phyloP scores from a whole-genome alignment of 1,140 invertebrate genomes.

The Potamilus streckersoni region DNA sequence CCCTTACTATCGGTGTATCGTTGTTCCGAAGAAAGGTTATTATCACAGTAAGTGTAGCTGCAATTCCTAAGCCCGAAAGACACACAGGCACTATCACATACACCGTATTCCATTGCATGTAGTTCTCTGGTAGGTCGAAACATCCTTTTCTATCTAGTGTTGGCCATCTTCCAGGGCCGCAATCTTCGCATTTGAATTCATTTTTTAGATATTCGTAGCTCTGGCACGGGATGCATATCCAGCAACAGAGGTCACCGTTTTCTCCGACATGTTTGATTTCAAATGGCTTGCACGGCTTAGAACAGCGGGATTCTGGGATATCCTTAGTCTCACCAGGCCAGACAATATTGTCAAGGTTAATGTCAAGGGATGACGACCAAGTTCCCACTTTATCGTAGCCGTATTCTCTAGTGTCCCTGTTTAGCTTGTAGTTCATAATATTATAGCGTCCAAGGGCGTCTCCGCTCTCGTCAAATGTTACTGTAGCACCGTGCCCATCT shows the following conservation, averaged over 20 bases:
- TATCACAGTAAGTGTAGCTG: constrained; percentile 59
- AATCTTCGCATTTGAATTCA: constrained; percentile 75
- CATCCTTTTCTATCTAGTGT: constrained; percentile 61
- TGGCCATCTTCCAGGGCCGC: constrained; percentile 70
- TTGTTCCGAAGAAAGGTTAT: constrained; percentile 61
- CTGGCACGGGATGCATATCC: constrained; percentile 74
- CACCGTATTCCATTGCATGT: constrained; percentile 73
- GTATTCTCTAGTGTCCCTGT: constrained; percentile 49
- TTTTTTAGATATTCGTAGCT: constrained; percentile 74
- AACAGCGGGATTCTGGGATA: constrained; percentile 76
- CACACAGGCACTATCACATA: constrained; percentile 73
- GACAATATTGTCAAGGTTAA: constrained; percentile 51
- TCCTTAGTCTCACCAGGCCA: constrained; percentile 59
- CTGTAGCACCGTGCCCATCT: constrained; percentile 61
- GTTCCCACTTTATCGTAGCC: constrained; percentile 60
- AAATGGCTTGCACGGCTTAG: constrained; percentile 74
- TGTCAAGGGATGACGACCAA: constrained; percentile 50
- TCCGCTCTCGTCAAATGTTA: constrained; percentile 68
- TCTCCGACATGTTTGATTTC: constrained; percentile 92
- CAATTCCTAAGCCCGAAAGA: constrained; percentile 71
- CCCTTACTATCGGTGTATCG: constrained; percentile 67
- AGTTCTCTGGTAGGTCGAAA: constrained; percentile 65
- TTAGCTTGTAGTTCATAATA: constrained; percentile 66
- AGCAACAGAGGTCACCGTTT: constrained; percentile 88
- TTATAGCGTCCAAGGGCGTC: constrained; percentile 70